Evolutionary conservation across 35 echinoderm and acorn worm species (phyloP).

Genomic region (Ptychodera flava): DNA sequence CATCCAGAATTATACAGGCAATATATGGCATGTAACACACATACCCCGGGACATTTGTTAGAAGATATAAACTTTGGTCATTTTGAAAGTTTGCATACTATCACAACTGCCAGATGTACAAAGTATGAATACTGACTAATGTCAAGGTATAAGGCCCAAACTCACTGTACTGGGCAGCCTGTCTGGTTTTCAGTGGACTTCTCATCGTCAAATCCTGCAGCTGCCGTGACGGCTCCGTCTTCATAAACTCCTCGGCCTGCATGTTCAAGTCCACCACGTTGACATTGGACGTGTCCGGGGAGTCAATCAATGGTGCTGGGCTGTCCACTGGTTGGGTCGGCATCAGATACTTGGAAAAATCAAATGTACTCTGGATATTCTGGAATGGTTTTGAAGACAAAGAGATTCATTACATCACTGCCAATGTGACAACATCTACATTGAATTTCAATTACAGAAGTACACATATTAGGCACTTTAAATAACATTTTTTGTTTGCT

Average conservation of each 20-base stretch:
- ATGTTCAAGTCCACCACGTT: slow-evolving; percentile 32
- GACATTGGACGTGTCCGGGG: background rate
- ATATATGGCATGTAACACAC: too few species aligned
- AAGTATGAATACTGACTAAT: background rate
- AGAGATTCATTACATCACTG: too few species aligned
- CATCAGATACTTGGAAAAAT: background rate
- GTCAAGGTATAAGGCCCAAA: background rate
- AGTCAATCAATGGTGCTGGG: background rate
- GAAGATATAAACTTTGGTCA: too few species aligned
- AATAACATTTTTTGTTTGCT: too few species aligned
- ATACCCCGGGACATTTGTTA: too few species aligned
- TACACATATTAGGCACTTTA: too few species aligned
- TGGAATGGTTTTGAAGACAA: too few species aligned
- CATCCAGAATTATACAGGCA: background rate
- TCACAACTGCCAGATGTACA: background rate
- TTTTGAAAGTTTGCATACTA: background rate
- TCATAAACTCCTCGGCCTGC: slow-evolving; percentile 38
- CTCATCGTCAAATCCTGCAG: slow-evolving; percentile 13
- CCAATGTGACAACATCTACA: too few species aligned
- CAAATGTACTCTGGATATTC: too few species aligned
- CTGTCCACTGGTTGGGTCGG: background rate
- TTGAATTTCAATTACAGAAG: too few species aligned
- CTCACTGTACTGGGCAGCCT: background rate
- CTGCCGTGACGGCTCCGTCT: slow-evolving; percentile 26
- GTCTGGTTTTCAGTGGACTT: background rate